These are phyloP conservation scores for Nomada goodeniana DNA, from an alignment of 2,888 invertebrate genomes.

Conservation along the genomic window DNA sequence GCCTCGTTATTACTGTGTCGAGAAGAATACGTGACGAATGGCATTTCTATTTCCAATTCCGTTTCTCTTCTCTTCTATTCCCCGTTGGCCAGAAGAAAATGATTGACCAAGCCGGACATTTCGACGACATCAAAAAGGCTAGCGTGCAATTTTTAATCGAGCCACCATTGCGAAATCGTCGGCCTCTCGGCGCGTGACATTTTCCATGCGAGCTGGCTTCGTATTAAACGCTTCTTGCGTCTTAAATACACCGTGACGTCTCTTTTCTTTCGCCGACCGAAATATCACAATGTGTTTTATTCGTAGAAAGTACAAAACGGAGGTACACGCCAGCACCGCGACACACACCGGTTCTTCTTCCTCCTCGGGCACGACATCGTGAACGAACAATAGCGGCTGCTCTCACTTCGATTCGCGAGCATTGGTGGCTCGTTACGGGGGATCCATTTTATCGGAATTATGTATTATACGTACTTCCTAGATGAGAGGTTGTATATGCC, in stretches of 20 bases:
- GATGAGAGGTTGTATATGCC: background rate
- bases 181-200: conserved; percentile 20
- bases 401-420: conserved; percentile 40
- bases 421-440: conserved; percentile 31
- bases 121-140: background rate
- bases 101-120: background rate
- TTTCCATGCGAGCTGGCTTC: conserved; percentile 17
- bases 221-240: conserved; percentile 53
- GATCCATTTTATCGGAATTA: conserved; percentile 28
- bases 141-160: background rate
- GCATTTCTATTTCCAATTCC: too few species aligned
- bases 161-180: conserved; percentile 13
- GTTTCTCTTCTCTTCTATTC: too few species aligned
- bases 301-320: conserved; percentile 61
- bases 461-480: conserved; percentile 24
- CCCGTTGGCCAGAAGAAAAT: background rate
- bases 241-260: conserved; percentile 61
- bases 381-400: conserved; percentile 44
- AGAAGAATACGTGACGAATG: too few species aligned
- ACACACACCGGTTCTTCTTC: conserved; percentile 9
- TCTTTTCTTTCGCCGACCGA: conserved; percentile 22
- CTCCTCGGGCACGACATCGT: conserved; percentile 36
- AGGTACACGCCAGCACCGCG: background rate
- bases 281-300: conserved; percentile 30
- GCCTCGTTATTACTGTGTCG: background rate